Evolutionary conservation across 2,113 vertebrate genomes (phyloP), one percentile per base, ranked within the genome.

Genomic region (Malurus cyaneus): DNA sequence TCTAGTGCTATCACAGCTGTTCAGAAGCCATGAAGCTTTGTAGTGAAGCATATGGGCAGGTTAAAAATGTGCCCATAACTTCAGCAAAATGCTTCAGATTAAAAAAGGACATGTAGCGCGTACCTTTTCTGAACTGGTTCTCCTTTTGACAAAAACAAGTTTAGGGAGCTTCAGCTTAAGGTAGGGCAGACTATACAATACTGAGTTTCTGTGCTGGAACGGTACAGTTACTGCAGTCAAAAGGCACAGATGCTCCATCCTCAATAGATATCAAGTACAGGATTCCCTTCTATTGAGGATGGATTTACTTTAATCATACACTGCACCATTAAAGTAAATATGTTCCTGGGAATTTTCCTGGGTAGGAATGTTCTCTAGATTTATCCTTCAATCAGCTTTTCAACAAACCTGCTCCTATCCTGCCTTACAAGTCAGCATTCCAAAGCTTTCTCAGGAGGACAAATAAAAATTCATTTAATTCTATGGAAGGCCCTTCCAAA

Each of bases 31-130:
- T 42, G 50, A 52, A 70, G 13, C 65, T 67, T 42, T 32, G 44
- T 11, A 72, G n/a, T 32, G 56, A 84, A 90, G 54, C 34, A 9
- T 42, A 41, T 52, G 36, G 39, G 53, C n/a, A 50, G 21, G 64
- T 72, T 77, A 76, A 86, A 81, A 82, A 39, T 34, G 32, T 8
- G 54, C 47, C 70, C 57, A 34, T 50, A 89, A 71, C 32, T 64
- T 83, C 52, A 82, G 62, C 49, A 79, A 76, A 86, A 46, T 34
- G 46, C 28, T 83, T 92, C 57, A 56, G 34, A 52, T 87, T 56
- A 9, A 34, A 73, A 88, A 88, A 66, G 24, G 18, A 49, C 5
- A 1, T 12, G 25, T 34, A 46, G 42, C 64, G 74, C 34, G 14
- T 11, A 0, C 1, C 14, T 77, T 83, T 86, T 72, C 54, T 69